A percentile compares a stretch with the other conserved stretches of the same genome.
phyloP scores from a whole-genome alignment of 2,888 invertebrate species.

The Lamellibrachia columna region DNA sequence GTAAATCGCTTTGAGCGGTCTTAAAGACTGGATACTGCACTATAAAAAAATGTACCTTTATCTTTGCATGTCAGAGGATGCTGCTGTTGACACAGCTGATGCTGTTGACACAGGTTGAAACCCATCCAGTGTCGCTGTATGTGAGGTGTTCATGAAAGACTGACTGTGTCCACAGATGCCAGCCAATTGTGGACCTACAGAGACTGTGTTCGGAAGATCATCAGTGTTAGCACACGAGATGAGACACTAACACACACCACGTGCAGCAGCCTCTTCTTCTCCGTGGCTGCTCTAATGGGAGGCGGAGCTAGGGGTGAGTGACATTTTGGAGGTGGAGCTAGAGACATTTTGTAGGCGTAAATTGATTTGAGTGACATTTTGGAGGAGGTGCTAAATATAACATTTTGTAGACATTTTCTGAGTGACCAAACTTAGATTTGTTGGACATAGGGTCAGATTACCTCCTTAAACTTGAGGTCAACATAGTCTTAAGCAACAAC shows the following conservation, averaged over 20 bases:
- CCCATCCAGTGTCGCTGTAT: not conserved
- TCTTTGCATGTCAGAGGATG: not conserved
- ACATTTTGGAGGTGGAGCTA: not conserved
- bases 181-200: conserved; percentile 1
- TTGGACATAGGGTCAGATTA: not conserved
- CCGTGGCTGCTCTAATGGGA: conserved; percentile 37
- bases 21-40: not conserved
- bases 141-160: not conserved
- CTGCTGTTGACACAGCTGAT: not conserved
- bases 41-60: not conserved
- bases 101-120: not conserved
- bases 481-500: too few relatives aligned
- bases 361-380: not conserved
- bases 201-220: not conserved
- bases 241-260: not conserved
- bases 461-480: too few relatives aligned
- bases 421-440: not conserved
- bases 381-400: not conserved
- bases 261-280: conserved; percentile 34
- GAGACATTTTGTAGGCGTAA: not conserved
- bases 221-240: not conserved
- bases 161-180: not conserved
- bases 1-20: too few relatives aligned
- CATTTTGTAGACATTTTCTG: not conserved
- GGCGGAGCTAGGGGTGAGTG: conserved; percentile 39